Conservation (phyloP, 2,888 invertebrate genomes). For the Nowickia ferox region DNA sequence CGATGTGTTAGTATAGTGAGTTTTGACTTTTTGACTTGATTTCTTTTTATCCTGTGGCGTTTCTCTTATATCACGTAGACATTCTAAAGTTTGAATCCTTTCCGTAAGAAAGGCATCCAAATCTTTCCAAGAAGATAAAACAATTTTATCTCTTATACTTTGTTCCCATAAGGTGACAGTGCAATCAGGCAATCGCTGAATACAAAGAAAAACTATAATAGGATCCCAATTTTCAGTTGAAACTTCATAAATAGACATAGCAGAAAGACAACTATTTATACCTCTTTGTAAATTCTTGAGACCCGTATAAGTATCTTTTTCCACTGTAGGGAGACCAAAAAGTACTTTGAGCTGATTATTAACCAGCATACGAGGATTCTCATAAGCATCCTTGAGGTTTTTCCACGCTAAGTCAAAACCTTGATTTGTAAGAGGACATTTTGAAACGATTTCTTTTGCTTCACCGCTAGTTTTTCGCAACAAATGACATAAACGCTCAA, state of each 20-base stretch:
- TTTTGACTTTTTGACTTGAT: neutral
- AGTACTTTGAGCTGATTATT: constrained; percentile 9
- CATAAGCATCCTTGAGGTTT: neutral
- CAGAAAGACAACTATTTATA: neutral
- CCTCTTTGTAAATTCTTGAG: neutral
- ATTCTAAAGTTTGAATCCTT: neutral
- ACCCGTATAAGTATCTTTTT: neutral
- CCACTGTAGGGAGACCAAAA: neutral
- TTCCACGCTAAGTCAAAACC: constrained; percentile 2
- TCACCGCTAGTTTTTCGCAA: neutral
- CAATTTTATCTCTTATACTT: no score
- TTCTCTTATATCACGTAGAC: no score
- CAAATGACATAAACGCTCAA: neutral
- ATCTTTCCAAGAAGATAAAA: no score
- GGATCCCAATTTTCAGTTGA: neutral
- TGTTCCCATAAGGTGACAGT: no score
- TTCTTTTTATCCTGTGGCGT: neutral
- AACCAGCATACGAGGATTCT: neutral
- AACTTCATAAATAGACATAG: constrained; percentile 2
- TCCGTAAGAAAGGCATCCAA: no score
- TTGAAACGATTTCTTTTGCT: neutral
- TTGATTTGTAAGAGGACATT: no score
- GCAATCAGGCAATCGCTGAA: no score
- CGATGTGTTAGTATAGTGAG: no score
- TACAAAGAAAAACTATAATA: neutral